Evolutionary conservation across 2,888 invertebrate species (phyloP), one percentile per base, ranked within the genome.

Genomic region (Aromia moschata): DNA sequence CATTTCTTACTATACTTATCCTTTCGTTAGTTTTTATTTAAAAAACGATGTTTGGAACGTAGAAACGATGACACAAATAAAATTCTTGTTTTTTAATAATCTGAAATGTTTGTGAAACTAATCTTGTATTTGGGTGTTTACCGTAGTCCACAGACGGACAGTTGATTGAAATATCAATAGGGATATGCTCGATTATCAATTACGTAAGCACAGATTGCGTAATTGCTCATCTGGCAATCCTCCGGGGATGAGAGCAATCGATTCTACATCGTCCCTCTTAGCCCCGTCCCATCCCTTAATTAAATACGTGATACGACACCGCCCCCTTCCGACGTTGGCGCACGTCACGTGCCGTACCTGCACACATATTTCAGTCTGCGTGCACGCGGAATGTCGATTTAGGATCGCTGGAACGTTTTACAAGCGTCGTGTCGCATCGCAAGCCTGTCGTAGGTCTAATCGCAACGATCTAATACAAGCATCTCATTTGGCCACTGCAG

Each of bases 161-260:
- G n/a, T n/a, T n/a, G n/a, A n/a, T n/a, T n/a, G n/a, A n/a, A n/a
- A n/a, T n/a, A 25, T 7, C 7, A 25, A 25, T 18, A 25, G 77
- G 75, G 60, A 78, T 80, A 81, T 81, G 81, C 79, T 82, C 79
- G 78, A 79, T 79, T 83, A 85, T 84, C 84, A 84, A 85, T 85
- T 85, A 84, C 82, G 82, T 82, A 81, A 79, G 78, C 81, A 80
- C 78, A 82, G 83, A 84, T 84, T 82, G 82, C 80, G 81, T 84
- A 84, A 85, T 85, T 84, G 84, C 84, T 84, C 82, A 81, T 78
- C 79, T 77, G 79, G 77, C 83, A 81, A 84, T 78, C 79, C 77
- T 77, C 68, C 57, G 76, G n/a, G 77, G 79, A 78, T 74, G 70
- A 72, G 71, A 69, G 70, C 74, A 74, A 78, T 78, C 78, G 77